These are phyloP conservation scores for Drosophila infuscata DNA, from an alignment of 2,888 invertebrate species.

Conservation along the genomic window DNA sequence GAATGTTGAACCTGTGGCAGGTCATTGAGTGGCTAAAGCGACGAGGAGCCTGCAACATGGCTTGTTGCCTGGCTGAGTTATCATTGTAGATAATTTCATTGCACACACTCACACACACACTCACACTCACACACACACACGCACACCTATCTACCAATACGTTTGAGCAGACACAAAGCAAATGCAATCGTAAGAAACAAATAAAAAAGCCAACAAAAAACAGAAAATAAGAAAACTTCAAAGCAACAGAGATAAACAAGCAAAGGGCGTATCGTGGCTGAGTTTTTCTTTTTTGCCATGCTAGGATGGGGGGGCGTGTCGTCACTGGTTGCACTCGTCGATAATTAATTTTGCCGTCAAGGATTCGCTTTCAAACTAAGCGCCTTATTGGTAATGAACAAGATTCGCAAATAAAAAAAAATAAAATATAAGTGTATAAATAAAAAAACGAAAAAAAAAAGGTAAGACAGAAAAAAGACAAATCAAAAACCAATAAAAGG, in stretches of 20 bases:
- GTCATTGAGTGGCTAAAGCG: constrained; percentile 22
- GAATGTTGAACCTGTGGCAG: constrained; percentile 67
- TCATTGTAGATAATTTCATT: constrained; percentile 74
- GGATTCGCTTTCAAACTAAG: constrained; percentile 66
- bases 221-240: constrained; percentile 39
- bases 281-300: constrained; percentile 15
- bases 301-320: constrained; percentile 30
- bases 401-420: constrained; percentile 13
- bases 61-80: constrained; percentile 45
- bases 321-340: constrained; percentile 35
- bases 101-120: constrained; percentile 27
- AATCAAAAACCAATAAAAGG: constrained; percentile 80
- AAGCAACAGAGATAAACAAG: constrained; percentile 65
- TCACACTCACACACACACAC: constrained; percentile 1
- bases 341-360: constrained; percentile 76
- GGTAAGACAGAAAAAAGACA: constrained; percentile 36
- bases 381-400: constrained; percentile 66
- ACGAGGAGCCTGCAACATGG: constrained; percentile 29
- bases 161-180: constrained; percentile 14
- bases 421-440: constrained; percentile 3
- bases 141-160: constrained; percentile 1
- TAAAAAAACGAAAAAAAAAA: too few relatives aligned
- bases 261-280: constrained; percentile 68
- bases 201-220: constrained; percentile 49
- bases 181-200: constrained; percentile 65